Percentiles rank a stretch among this genome's conserved stretches.
phyloP scores from a whole-genome alignment of 2,888 invertebrate genomes.

The Eupithecia tripunctaria region DNA sequence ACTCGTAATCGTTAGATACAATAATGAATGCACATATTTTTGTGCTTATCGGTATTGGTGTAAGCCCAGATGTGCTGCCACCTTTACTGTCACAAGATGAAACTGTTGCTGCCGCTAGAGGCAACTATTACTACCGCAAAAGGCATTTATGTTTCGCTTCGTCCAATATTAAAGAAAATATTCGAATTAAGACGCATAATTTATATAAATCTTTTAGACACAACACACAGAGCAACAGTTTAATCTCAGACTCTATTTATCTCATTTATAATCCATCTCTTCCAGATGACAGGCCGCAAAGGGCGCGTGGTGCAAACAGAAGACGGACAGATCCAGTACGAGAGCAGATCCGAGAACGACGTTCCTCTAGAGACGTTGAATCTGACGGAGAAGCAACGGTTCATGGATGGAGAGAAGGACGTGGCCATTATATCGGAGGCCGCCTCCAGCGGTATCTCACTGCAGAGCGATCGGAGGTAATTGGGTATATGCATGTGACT shows the following conservation, averaged over 20 bases:
- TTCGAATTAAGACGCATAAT: not conserved
- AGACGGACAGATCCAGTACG: constrained; percentile 96
- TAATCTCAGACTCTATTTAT: not conserved
- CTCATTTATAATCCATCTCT: not conserved
- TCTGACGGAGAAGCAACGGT: constrained; percentile 94
- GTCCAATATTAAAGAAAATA: not conserved
- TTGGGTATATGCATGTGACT: no score
- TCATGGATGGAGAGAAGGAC: constrained; percentile 99
- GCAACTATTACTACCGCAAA: not conserved
- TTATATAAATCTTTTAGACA: no score
- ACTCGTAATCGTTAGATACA: no score
- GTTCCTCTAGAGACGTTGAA: constrained; percentile 98
- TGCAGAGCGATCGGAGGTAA: constrained; percentile 95
- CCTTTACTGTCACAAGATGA: no score
- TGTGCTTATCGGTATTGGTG: no score
- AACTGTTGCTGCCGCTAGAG: not conserved
- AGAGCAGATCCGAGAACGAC: constrained; percentile 96
- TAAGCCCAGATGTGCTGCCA: no score
- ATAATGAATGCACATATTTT: no score
- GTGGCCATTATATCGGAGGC: constrained; percentile 99
- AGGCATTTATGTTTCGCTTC: not conserved
- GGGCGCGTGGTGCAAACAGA: constrained; percentile 96
- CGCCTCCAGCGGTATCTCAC: constrained; percentile 98
- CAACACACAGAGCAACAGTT: no score
- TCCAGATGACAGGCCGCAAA: constrained; percentile 97